A percentile compares a stretch with the other conserved stretches of the same genome.
These are phyloP conservation scores for Psittacula cyanocephala DNA, from an alignment of 2,113 vertebrate species.

Conservation along the genomic window DNA sequence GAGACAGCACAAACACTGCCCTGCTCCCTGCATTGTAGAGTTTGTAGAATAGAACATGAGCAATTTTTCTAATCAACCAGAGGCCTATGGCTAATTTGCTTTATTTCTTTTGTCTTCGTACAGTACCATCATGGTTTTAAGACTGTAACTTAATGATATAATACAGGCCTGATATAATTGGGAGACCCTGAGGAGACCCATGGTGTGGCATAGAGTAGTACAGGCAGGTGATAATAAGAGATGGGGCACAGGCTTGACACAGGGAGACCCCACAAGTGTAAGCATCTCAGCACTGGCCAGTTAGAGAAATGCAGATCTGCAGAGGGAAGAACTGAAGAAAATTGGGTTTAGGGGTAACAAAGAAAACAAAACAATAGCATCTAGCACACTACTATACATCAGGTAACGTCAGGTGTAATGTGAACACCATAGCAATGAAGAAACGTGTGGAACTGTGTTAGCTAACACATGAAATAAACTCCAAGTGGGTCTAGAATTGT, in stretches of 20 bases:
- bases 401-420: background rate
- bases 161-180: background rate
- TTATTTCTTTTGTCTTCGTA: background rate
- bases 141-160: background rate
- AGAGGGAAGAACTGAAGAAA: background rate
- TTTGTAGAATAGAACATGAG: background rate
- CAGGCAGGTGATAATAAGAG: background rate
- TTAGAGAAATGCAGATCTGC: background rate
- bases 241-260: background rate
- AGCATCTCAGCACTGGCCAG: background rate
- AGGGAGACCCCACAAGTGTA: rapidly evolving
- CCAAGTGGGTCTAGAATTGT: background rate
- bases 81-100: background rate
- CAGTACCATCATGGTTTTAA: background rate
- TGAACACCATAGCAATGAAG: background rate
- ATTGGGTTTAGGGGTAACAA: background rate
- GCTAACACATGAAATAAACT: background rate
- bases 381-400: background rate
- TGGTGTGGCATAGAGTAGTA: background rate
- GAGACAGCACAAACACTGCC: background rate
- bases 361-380: background rate
- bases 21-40: background rate
- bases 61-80: background rate
- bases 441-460: background rate
- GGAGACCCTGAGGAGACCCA: background rate